phyloP scores from a whole-genome alignment of 1,140 invertebrate species.

The Achatina immaculata region DNA sequence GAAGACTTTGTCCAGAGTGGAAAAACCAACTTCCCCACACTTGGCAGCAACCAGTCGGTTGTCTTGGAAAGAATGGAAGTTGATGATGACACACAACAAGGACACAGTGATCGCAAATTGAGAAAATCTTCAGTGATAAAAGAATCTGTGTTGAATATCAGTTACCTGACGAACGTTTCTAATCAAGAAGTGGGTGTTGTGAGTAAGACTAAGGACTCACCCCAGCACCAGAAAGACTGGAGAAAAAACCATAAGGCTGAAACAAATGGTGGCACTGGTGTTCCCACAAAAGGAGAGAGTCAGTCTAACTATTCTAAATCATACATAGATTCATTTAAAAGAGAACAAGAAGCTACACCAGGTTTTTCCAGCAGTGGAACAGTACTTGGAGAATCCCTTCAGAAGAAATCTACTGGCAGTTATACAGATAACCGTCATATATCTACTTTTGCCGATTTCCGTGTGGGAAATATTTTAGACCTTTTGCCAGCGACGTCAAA shows the following conservation, averaged over 20 bases:
- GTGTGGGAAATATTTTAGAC: slow-evolving; percentile 49
- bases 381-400: background rate
- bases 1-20: too few species aligned
- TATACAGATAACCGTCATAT: slow-evolving; percentile 51
- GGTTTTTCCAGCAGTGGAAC: background rate
- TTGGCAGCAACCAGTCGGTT: slow-evolving; percentile 6
- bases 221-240: background rate
- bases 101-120: background rate
- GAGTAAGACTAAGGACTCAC: slow-evolving; percentile 19
- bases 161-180: slow-evolving; percentile 43
- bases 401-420: slow-evolving; percentile 14
- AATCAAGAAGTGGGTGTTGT: slow-evolving; percentile 8
- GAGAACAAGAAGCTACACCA: background rate
- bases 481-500: background rate
- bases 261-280: background rate
- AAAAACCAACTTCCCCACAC: background rate
- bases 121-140: slow-evolving; percentile 37
- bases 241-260: background rate
- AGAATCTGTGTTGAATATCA: slow-evolving; percentile 47
- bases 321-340: background rate
- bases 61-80: background rate
- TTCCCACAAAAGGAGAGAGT: background rate
- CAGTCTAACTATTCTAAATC: slow-evolving; percentile 15
- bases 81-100: background rate
- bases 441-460: slow-evolving; percentile 57